Evolutionary conservation across 1,140 invertebrate genomes (phyloP), one percentile per base, ranked within the genome.

Genomic region (Drosophila setifemur): DNA sequence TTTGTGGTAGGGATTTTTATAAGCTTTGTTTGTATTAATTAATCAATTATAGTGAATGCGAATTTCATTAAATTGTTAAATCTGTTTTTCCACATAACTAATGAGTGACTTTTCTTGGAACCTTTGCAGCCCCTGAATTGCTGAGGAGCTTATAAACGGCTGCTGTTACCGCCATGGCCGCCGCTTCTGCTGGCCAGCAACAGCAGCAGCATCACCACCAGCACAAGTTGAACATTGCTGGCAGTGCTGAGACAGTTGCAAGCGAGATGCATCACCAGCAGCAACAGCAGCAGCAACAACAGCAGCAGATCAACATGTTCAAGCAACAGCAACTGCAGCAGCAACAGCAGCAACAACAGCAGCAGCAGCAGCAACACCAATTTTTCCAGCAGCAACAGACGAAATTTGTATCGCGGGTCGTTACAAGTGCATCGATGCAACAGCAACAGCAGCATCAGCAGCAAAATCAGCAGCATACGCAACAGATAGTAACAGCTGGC

Each of bases 341-440:
- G 9, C 58, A 47, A 7, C 74, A 73, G 28, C 78, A 88, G 14
- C 72, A 69, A 3, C 68, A 60, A n/a, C 79, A 82, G 25, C 67
- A 66, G 42, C 67, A 73, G 48, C 71, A 67, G 43, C 74, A 66
- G 18, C 86, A 88, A 44, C 73, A 70, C 29, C 66, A 74, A 47
- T 82, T 76, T 67, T 83, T 66, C 39, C 86, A 88, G 35, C 73
- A 75, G 53, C 73, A 81, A 43, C 67, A 74, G 55, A 68, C 71
- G 6, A 89, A 89, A 83, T 89, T 83, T 67, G 81, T 82, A 75
- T 72, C 86, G 76, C 86, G 86, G 77, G 81, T 82, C 81, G 86
- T 73, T 85, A 71, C 78, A 73, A 89, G 79, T 74, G 44, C 77
- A 64, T 57, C 76, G 55, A 74, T 77, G 47, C 75, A 88, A 33